phyloP scores from a whole-genome alignment of 2,797 vertebrate genomes.

The Mormyrus proboscirostris region DNA sequence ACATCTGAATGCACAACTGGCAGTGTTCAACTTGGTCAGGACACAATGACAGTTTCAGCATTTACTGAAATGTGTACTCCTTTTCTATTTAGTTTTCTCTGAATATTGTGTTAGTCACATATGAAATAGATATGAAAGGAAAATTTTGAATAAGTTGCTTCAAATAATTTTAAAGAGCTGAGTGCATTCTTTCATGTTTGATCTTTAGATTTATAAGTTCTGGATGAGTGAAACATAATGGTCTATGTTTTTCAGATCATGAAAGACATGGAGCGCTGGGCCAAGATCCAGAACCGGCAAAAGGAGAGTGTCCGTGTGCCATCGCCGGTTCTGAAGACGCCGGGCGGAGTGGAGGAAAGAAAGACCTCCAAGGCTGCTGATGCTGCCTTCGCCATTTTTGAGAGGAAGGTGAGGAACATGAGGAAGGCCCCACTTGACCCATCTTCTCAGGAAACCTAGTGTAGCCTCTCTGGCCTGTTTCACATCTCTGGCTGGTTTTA shows the following conservation, averaged over 20 bases:
- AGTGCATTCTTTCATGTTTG: neutral
- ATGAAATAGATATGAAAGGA: neutral
- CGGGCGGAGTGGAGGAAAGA: slow-evolving; percentile 48
- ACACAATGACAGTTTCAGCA: neutral
- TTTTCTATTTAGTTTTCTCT: neutral
- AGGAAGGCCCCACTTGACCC: neutral
- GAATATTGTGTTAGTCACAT: neutral
- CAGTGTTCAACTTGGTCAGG: neutral
- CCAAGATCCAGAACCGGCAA: slow-evolving; percentile 74
- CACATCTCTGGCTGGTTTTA: neutral
- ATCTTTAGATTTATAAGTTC: neutral
- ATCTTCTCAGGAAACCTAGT: neutral
- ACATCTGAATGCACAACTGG: neutral
- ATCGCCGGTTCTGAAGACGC: slow-evolving; percentile 54
- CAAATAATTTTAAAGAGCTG: neutral
- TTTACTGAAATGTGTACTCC: neutral
- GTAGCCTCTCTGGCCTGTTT: neutral
- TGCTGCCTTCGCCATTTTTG: slow-evolving; percentile 70
- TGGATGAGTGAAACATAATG: neutral
- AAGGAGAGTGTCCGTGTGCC: slow-evolving; percentile 63
- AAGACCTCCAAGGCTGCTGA: slow-evolving; percentile 69
- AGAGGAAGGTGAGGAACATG: slow-evolving; percentile 46
- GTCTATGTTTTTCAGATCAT: slow-evolving; percentile 59
- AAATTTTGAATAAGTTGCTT: neutral
- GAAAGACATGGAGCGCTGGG: slow-evolving; percentile 81